phyloP scores from a whole-genome alignment of 1,140 invertebrate species.

The Polypedilum pembai region DNA sequence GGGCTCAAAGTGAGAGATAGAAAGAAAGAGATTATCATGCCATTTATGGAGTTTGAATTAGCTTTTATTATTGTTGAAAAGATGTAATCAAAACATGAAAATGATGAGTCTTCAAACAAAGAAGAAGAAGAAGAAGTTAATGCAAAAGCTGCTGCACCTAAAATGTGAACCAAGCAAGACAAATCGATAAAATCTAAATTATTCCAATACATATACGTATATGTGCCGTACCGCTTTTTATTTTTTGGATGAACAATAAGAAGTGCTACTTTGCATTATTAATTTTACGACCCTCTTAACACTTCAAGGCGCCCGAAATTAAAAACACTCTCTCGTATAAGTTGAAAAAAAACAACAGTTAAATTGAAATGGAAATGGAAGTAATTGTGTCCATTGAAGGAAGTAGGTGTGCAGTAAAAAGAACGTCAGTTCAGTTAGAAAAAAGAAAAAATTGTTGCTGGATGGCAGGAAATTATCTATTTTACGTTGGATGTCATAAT shows the following conservation, averaged over 20 bases:
- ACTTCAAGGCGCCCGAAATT: neutral
- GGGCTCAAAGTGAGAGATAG: neutral
- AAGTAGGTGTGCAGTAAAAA: conserved; percentile 11
- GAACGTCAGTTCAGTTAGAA: neutral
- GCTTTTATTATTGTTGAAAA: neutral
- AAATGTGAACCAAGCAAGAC: too few relatives aligned
- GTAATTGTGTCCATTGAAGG: conserved; percentile 10
- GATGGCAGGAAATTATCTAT: conserved; percentile 2
- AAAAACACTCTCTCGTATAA: neutral
- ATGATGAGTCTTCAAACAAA: neutral
- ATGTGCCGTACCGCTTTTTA: neutral
- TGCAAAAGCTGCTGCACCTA: too few relatives aligned
- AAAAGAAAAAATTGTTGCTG: too few relatives aligned
- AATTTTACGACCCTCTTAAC: conserved; percentile 1
- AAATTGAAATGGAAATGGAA: conserved; percentile 13
- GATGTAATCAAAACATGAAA: neutral
- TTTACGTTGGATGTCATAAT: conserved; percentile 6
- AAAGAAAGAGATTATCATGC: neutral
- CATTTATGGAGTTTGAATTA: conserved; percentile 3
- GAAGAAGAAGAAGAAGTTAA: too few relatives aligned
- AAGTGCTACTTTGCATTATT: conserved; percentile 11
- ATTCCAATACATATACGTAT: neutral
- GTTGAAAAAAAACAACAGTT: neutral
- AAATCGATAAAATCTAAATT: neutral
- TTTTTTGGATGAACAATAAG: neutral